Evolutionary conservation across 2,797 vertebrate genomes (phyloP).

Genomic region (Molossus molossus): DNA sequence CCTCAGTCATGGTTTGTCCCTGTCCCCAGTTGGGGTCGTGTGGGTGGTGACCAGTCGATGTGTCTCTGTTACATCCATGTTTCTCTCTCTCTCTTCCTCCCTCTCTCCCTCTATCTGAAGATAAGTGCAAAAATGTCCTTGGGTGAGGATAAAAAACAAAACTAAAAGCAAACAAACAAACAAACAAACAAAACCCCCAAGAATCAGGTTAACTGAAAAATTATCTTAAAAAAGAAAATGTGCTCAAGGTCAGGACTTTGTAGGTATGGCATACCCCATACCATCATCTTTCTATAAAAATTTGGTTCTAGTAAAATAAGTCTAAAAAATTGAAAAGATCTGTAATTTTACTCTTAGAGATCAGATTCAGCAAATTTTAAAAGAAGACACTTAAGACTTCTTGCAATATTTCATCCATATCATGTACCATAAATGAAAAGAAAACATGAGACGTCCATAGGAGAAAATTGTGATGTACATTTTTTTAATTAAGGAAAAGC

Average conservation of each 20-base stretch:
- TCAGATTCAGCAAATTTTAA: neutral
- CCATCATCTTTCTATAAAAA: neutral
- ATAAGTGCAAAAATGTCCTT: too few relatives aligned
- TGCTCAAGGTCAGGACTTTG: neutral
- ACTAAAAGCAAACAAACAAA: too few relatives aligned
- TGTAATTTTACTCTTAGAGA: neutral
- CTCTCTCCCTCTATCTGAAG: too few relatives aligned
- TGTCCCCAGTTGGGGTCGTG: too few relatives aligned
- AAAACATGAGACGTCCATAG: neutral
- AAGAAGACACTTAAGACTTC: neutral
- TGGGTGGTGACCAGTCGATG: too few relatives aligned
- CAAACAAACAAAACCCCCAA: too few relatives aligned
- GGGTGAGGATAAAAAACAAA: too few relatives aligned
- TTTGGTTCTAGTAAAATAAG: neutral
- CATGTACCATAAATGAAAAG: neutral
- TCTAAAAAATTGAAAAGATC: neutral
- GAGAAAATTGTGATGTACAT: neutral
- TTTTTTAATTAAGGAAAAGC: neutral
- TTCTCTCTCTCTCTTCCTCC: too few relatives aligned
- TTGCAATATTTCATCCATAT: neutral
- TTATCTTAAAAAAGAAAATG: neutral
- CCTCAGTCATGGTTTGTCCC: too few relatives aligned
- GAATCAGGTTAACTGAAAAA: neutral
- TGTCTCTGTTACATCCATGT: too few relatives aligned
- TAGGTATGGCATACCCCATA: rapidly evolving